Evolutionary conservation across 1,140 invertebrate genomes (phyloP).

Genomic region (Bombus difficillimus): DNA sequence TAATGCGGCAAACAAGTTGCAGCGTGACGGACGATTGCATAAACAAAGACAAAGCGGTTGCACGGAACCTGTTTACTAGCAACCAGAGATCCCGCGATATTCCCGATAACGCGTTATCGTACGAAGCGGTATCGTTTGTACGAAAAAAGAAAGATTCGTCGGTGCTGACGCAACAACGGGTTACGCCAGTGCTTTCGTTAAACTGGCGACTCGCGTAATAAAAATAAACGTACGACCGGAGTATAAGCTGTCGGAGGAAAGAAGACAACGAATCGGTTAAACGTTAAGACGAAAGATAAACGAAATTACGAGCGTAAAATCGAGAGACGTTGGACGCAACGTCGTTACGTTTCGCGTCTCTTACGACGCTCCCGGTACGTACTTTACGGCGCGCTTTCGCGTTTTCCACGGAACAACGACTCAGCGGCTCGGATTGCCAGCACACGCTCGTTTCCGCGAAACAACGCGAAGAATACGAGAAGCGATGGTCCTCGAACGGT

Average conservation of each 20-base stretch:
- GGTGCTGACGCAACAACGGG: constrained; percentile 5
- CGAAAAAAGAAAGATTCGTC: not conserved
- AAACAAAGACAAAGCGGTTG: constrained; percentile 14
- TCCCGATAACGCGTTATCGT: constrained; percentile 30
- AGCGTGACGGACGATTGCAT: not conserved
- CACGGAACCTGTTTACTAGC: constrained; percentile 11
- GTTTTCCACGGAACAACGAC: not conserved
- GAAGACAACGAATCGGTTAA: not conserved
- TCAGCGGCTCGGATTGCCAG: not conserved
- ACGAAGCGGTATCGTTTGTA: not conserved
- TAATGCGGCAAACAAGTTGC: constrained; percentile 8
- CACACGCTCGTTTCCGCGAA: not conserved
- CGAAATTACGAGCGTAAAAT: not conserved
- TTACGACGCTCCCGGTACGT: not conserved
- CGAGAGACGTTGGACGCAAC: no score
- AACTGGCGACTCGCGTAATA: no score
- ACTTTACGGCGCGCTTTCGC: no score
- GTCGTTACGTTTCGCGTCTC: not conserved
- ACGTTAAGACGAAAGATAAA: not conserved
- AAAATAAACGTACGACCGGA: no score
- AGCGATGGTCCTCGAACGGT: constrained; percentile 7
- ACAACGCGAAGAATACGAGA: not conserved
- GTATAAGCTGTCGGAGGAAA: no score
- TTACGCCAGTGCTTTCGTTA: not conserved
- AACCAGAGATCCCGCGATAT: not conserved